Evolutionary conservation across 2,113 vertebrate species (phyloP).

Genomic region (Seriola dumerili): DNA sequence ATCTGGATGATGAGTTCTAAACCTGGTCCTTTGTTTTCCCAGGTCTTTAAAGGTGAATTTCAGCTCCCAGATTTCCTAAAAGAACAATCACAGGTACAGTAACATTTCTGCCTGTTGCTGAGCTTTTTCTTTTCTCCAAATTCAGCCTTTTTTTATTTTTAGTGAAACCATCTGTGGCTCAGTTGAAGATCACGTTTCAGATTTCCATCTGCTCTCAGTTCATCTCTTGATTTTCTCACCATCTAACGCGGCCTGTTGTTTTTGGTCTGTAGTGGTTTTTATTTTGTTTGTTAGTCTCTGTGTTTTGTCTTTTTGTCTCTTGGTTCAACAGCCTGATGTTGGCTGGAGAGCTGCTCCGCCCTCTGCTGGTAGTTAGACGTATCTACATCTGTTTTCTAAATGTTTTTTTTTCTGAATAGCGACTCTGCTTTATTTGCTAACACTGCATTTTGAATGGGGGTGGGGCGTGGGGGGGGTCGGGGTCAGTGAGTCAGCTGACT

Average conservation of each 20-base stretch:
- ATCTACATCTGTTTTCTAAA: background rate
- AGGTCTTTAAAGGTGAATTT: conserved; percentile 99
- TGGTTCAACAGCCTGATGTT: conserved; percentile 8
- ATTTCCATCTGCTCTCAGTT: conserved; percentile 64
- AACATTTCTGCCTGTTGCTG: conserved; percentile 78
- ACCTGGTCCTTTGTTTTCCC: conserved; percentile 84
- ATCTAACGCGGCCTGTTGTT: conserved; percentile 39
- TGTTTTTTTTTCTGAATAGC: background rate
- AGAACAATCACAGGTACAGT: conserved; percentile 94
- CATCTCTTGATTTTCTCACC: conserved; percentile 43
- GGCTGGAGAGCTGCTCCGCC: conserved; percentile 45
- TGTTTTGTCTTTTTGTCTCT: conserved; percentile 30
- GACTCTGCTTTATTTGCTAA: conserved; percentile 7
- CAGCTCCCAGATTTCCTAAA: conserved; percentile 97
- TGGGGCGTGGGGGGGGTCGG: too few relatives aligned
- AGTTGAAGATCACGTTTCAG: conserved; percentile 33
- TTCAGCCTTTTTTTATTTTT: conserved; percentile 39
- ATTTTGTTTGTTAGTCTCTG: conserved; percentile 18
- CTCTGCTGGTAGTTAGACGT: conserved; percentile 45
- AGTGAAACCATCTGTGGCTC: conserved; percentile 53
- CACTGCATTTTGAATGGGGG: background rate
- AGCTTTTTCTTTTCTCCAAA: conserved; percentile 26
- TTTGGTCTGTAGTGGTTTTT: conserved; percentile 27
- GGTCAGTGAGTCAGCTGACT: background rate
- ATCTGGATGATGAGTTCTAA: conserved; percentile 57